phyloP scores from a whole-genome alignment of 53 echinoderm and acorn worm species.

The Arbacia lixula region DNA sequence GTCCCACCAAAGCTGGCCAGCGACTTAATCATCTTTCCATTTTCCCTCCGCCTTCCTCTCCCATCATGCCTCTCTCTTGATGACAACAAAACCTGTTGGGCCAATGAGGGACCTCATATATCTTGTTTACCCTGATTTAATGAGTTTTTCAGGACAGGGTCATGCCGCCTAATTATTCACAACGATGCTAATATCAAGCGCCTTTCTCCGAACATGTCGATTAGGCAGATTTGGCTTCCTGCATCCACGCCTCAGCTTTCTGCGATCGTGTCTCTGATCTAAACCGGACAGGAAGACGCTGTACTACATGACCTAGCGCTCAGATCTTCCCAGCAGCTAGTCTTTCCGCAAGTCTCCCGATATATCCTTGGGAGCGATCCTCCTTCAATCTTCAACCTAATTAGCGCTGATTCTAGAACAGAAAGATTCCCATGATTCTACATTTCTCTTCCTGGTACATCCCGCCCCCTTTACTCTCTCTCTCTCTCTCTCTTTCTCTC shows the following conservation, averaged over 20 bases:
- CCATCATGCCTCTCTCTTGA: slow-evolving; percentile 21
- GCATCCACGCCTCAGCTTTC: background rate
- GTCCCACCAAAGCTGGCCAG: too few species aligned
- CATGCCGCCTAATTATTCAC: slow-evolving; percentile 41
- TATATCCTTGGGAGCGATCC: slow-evolving; percentile 30
- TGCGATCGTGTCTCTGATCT: too few species aligned
- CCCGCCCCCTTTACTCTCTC: too few species aligned
- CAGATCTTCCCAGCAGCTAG: slow-evolving; percentile 31
- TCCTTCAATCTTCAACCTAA: slow-evolving; percentile 24
- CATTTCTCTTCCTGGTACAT: too few species aligned
- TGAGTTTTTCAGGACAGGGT: slow-evolving; percentile 45
- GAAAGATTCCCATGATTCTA: too few species aligned
- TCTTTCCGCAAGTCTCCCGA: slow-evolving; percentile 19
- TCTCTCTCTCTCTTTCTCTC: too few species aligned
- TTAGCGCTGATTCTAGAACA: slow-evolving; percentile 27
- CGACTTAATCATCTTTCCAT: too few species aligned
- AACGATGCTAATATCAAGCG: slow-evolving; percentile 15
- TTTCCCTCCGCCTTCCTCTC: slow-evolving; percentile 1
- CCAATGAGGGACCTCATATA: slow-evolving; percentile 15
- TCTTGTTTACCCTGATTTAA: slow-evolving; percentile 52
- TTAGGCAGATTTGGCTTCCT: slow-evolving; percentile 32
- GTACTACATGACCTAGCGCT: slow-evolving; percentile 35
- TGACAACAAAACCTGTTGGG: slow-evolving; percentile 53
- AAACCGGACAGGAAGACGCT: background rate
- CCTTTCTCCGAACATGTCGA: slow-evolving; percentile 36